Conservation (phyloP, 2,888 invertebrate genomes). For the Automeris io region DNA sequence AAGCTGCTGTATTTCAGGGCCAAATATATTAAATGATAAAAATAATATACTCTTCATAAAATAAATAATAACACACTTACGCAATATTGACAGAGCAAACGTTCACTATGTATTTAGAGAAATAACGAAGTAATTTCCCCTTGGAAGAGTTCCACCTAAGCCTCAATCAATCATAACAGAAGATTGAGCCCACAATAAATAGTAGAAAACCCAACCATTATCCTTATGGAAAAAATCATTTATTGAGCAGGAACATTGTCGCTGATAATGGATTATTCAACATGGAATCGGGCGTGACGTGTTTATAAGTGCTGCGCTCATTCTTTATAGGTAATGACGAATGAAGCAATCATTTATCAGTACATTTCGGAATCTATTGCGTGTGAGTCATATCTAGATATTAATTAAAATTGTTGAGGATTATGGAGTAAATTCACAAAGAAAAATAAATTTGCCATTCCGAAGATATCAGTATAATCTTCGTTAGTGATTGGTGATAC, state of each 20-base stretch:
- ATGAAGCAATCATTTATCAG: neutral
- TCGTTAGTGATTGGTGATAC: neutral
- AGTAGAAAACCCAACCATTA: conserved; percentile 51
- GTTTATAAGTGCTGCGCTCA: conserved; percentile 23
- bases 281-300: conserved; percentile 29
- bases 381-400: no score
- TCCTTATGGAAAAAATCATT: conserved; percentile 51
- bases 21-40: conserved; percentile 11
- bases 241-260: conserved; percentile 42
- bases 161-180: conserved; percentile 57
- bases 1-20: conserved; percentile 1
- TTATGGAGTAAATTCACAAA: no score
- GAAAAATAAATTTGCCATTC: no score
- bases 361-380: no score
- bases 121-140: conserved; percentile 50
- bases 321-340: conserved; percentile 2
- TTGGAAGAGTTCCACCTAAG: conserved; percentile 54
- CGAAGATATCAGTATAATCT: no score
- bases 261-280: conserved; percentile 39
- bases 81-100: conserved; percentile 28
- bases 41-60: conserved; percentile 19
- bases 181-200: conserved; percentile 57
- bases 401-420: no score
- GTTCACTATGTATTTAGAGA: conserved; percentile 26
- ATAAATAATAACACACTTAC: conserved; percentile 30